phyloP scores from a whole-genome alignment of 2,888 invertebrate genomes.

The Aromia moschata region DNA sequence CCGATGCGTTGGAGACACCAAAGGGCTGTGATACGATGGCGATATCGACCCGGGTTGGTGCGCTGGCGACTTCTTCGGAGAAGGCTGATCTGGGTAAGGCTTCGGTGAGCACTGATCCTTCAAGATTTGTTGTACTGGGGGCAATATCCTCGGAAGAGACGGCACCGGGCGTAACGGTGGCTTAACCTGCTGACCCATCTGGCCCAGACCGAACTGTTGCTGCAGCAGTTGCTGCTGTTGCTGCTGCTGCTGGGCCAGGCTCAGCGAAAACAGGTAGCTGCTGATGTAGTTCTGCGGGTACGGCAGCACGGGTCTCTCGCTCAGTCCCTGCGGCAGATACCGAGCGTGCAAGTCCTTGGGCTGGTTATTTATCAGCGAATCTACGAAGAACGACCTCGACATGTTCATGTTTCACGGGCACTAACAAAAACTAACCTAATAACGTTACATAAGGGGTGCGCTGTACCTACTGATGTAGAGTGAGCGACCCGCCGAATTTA shows the following conservation, averaged over 20 bases:
- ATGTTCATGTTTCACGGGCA: slow-evolving; percentile 63
- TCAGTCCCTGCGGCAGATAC: slow-evolving; percentile 62
- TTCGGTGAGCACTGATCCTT: slow-evolving; percentile 13
- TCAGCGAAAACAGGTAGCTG: slow-evolving; percentile 72
- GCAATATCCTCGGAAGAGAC: slow-evolving; percentile 48
- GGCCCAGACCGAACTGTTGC: slow-evolving; percentile 55
- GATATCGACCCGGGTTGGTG: slow-evolving; percentile 22
- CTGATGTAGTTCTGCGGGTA: slow-evolving; percentile 73
- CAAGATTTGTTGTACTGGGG: slow-evolving; percentile 27
- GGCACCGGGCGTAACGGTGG: slow-evolving; percentile 57
- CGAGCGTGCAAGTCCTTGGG: slow-evolving; percentile 64
- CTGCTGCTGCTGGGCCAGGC: slow-evolving; percentile 70
- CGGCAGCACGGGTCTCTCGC: slow-evolving; percentile 67
- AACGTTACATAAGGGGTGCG: slow-evolving; percentile 3
- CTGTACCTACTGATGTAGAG: slow-evolving; percentile 21
- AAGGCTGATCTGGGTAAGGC: neutral
- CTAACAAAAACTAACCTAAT: neutral
- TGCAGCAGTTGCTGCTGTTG: slow-evolving; percentile 49
- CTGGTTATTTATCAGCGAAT: slow-evolving; percentile 77
- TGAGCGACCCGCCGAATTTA: slow-evolving; percentile 43
- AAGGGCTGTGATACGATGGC: slow-evolving; percentile 40
- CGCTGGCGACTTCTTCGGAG: slow-evolving; percentile 11
- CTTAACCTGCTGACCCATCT: slow-evolving; percentile 42
- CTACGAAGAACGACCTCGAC: slow-evolving; percentile 85
- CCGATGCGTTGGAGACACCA: slow-evolving; percentile 43